Evolutionary conservation across 2,113 vertebrate species (phyloP), one percentile per base, ranked within the genome.

Genomic region (Variabilichromis moorii): DNA sequence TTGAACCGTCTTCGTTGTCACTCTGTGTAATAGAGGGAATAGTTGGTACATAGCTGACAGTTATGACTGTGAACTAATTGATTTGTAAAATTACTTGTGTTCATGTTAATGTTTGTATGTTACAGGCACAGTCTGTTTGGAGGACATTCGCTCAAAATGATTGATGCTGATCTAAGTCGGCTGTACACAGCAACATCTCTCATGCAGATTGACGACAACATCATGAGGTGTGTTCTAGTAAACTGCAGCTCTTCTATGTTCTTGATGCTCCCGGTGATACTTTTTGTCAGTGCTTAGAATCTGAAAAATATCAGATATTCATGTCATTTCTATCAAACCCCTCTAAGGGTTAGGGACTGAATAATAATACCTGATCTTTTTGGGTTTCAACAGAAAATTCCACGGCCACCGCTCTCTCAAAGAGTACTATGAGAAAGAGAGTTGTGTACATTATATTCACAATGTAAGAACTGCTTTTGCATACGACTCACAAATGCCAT

Each of bases 371-470:
- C 21, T n/a, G 6, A 24, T 16, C 82, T 59, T 89, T 90, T 90
- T 1, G 16, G 14, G 85, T 85, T 94, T 91, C 33, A 91, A 91
- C 92, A 99, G 99, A 93, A 99, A 99, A 91, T 99, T 99, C 93
- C 99, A 99, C 17, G 98, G 98, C 79, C 98, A 99, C 90, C 95
- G 83, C 88, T 97, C 98, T 51, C 95, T 99, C 91, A 99, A 99
- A 94, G 98, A 99, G 86, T 99, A 99, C 91, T 99, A 99, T 5
- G 98, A 99, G 93, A 97, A 98, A 89, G 99, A 99, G 90, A 99
- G 99, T 85, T 99, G 99, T 92, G 97, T 99, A 82, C 97, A 98
- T 89, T 99, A 97, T 90, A 97, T 99, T 94, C 98, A 99, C 93
- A 98, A 97, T 95, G 99, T 99, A 95, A 97, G 97, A 79, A 8